Percentiles rank a stretch among this genome's conserved stretches.
phyloP scores from a whole-genome alignment of 37 sponge, comb jelly and placozoan species.

The Agelas oroides region DNA sequence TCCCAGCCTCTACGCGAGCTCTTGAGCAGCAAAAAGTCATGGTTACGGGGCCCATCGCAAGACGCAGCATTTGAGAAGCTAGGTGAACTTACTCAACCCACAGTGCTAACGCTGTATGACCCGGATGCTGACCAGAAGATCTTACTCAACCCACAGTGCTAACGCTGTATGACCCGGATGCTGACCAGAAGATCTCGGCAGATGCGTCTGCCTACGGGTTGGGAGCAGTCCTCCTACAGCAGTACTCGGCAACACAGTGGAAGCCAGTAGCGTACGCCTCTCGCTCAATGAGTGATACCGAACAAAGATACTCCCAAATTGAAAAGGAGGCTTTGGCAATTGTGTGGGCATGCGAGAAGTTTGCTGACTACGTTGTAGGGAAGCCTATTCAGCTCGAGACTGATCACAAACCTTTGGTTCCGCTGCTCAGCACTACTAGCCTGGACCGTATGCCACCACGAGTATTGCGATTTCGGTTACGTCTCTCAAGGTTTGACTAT shows the following conservation, averaged over 20 bases:
- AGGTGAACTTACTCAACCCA: no score
- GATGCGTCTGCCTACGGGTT: conserved; percentile 46
- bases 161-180: conserved; percentile 44
- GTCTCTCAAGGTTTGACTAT: conserved; percentile 37
- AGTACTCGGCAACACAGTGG: conserved; percentile 12
- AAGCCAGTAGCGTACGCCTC: conserved; percentile 44
- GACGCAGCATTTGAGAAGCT: conserved; percentile 37
- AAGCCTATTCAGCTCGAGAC: conserved; percentile 48
- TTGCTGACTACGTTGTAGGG: conserved; percentile 32
- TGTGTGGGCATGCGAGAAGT: conserved; percentile 36
- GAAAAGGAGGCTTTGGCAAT: conserved; percentile 30
- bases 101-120: no score
- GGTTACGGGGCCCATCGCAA: conserved; percentile 57
- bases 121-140: no score
- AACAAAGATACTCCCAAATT: conserved; percentile 27
- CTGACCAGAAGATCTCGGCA: conserved; percentile 18
- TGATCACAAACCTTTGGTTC: conserved; percentile 53
- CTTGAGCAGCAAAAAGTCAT: conserved; percentile 32
- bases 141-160: conserved; percentile 44
- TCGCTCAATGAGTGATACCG: conserved; percentile 4
- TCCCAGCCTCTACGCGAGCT: conserved; percentile 53
- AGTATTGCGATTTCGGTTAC: conserved; percentile 36
- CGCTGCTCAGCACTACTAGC: conserved; percentile 27
- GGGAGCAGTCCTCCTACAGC: conserved; percentile 35
- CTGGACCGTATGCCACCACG: conserved; percentile 39